A percentile compares a stretch with the other conserved stretches of the same genome.
These are phyloP conservation scores for Atta texana DNA, from an alignment of 1,140 invertebrate genomes.

Conservation along the genomic window DNA sequence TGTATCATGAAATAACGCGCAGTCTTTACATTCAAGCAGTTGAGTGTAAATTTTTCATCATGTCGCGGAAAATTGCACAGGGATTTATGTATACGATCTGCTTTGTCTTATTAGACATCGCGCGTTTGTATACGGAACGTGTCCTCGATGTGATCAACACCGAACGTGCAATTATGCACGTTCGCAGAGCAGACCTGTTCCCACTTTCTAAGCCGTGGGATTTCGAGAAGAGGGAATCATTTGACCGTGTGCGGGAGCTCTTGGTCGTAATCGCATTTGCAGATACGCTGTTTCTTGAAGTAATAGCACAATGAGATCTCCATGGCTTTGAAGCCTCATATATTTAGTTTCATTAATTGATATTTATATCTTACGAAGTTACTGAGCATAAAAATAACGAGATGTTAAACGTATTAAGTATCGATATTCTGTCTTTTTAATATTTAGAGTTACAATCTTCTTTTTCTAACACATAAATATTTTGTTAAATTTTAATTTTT, in stretches of 20 bases:
- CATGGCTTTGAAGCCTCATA: conserved; percentile 1
- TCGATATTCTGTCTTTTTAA: not conserved
- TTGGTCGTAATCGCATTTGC: conserved; percentile 36
- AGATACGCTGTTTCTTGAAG: conserved; percentile 18
- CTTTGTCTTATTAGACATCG: conserved; percentile 50
- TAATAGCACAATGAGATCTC: conserved; percentile 28
- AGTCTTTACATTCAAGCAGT: not conserved
- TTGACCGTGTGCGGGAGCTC: conserved; percentile 16
- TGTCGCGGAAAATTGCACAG: conserved; percentile 24
- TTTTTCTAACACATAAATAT: not conserved
- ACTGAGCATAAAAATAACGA: not conserved
- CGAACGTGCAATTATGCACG: conserved; percentile 55
- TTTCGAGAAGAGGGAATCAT: conserved; percentile 38
- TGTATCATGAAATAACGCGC: not conserved
- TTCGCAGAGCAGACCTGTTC: conserved; percentile 40
- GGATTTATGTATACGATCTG: conserved; percentile 26
- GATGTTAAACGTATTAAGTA: not conserved
- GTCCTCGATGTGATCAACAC: conserved; percentile 45
- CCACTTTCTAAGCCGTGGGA: conserved; percentile 47
- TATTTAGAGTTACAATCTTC: not conserved
- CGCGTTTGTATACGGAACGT: conserved; percentile 53
- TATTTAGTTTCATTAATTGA: conserved; percentile 17
- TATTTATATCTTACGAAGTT: not conserved
- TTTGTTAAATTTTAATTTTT: conserved; percentile 5
- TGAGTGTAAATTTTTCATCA: conserved; percentile 36